Base-by-base conservation (phyloP, 2,888 invertebrate species). In the Euclidia mi region DNA sequence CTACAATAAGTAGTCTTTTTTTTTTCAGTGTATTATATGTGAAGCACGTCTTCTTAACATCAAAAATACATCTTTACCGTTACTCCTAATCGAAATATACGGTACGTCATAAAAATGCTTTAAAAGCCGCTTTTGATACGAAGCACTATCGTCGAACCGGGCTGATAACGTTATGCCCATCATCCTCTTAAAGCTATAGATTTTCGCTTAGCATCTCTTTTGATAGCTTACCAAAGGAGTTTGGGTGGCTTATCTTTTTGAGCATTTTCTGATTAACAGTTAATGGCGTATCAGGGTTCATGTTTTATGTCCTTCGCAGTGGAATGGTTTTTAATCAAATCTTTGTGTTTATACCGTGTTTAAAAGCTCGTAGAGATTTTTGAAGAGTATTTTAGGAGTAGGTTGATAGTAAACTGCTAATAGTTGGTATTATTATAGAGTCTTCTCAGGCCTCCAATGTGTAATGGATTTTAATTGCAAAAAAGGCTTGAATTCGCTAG, bases 131-230 rank as follows among this genome's bases (percentile, higher is more conserved):
- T n/a, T 25, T 12, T 28, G 2, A 15, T 52, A 34, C 15, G 12
- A 9, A 1, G 2, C n/a, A 43, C 34, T 35, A 53, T 41, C 45
- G 4, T 34, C 11, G 11, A 20, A 12, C 6, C 6, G 32, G 32
- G 40, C 14, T 9, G 20, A n/a, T 11, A 25, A 3, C 25, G 34
- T 38, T 45, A 52, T 12, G 14, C 20, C 42, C 11, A 43, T 38
- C 9, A 20, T 17, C 37, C 43, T 15, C 6, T 38, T 20, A 32
- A 43, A 15, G 42, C 37, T 38, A 43, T 48, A 31, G 43, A 31
- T 25, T 38, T 4, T 55, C 53, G 35, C 49, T 42, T 50, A 35
- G 42, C 15, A n/a, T 38, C 18, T 29, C 9, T 43, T 32, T n/a
- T 18, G n/a, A 28, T 45, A 14, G 10, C 45, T 25, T 35, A 11